Base-by-base conservation (phyloP, 2,797 vertebrate genomes). In the Mico argentatus region DNA sequence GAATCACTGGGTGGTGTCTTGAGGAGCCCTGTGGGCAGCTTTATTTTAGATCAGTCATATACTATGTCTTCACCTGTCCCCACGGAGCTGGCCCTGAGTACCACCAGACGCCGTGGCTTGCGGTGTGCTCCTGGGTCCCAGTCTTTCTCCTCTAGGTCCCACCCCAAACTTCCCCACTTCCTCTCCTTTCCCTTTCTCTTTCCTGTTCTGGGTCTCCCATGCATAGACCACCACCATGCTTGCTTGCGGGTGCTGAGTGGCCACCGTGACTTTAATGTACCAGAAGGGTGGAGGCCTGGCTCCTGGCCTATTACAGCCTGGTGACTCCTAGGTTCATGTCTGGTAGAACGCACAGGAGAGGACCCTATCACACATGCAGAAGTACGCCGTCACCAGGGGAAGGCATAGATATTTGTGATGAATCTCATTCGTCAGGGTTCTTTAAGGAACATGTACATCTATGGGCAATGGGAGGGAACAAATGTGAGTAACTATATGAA, bases 1-100 rank as follows among this genome's bases (percentile, higher is more conserved):
- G 93, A 59, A 91, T 94, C 79, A 50, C 96, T 83, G 44, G 19
- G 27, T 46, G 36, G 10, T 24, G 39, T 46, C 72, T 17, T 39
- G 33, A 36, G n/a, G 30, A 83, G 11, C 1, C 64, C 70, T 10
- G 33, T 4, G 72, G 52, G n/a, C 6, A 88, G 81, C n/a, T 67
- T 76, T 41, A 50, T 27, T 61, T 88, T 97, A 83, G 64, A 61
- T 17, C 79, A 67, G 1, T 61, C 41, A 8, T 4, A 10, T 1
- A 7, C 19, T 44, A 0, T 10, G 79, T 36, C 30, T 30, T 95
- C 30, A 36, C 41, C 41, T 27, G 41, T 86, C 87, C 89, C 76
- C 67, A 50, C 0, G 7, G 64, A 44, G 61, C 73, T 30, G 79
- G 44, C 24, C 2, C 10, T 20, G 41, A 30, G 1, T 17, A 55